Evolutionary conservation across 2,797 vertebrate species (phyloP).

Genomic region (Paedocypris micromegethes): DNA sequence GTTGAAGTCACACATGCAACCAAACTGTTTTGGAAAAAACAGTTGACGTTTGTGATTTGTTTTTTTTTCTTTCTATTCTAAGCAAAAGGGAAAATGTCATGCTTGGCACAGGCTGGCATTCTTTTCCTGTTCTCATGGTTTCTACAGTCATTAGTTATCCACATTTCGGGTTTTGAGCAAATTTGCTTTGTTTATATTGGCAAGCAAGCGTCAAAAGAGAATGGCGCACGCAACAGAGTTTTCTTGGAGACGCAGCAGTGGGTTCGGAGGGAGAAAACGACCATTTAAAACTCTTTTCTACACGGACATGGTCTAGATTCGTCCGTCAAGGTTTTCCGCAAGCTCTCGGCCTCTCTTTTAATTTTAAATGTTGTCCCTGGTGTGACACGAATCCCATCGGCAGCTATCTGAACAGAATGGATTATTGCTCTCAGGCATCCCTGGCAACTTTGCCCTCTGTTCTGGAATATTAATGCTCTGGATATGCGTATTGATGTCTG

Average conservation of each 20-base stretch:
- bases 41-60: too few species aligned
- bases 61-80: background rate
- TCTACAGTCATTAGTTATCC: background rate
- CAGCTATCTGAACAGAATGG: constrained; percentile 27
- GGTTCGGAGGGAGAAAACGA: too few species aligned
- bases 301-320: background rate
- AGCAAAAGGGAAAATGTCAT: background rate
- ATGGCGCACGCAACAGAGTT: too few species aligned
- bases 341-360: constrained; percentile 3
- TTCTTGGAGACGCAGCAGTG: too few species aligned
- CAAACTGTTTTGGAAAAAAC: too few species aligned
- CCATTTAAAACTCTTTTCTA: background rate
- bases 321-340: constrained; percentile 1
- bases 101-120: background rate
- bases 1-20: too few species aligned
- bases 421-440: constrained; percentile 35
- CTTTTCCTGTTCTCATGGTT: background rate
- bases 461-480: constrained; percentile 31
- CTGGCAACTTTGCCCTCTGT: constrained; percentile 24
- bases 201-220: too few species aligned
- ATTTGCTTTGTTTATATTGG: too few species aligned
- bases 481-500: constrained; percentile 14
- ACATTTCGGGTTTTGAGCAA: background rate
- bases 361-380: background rate
- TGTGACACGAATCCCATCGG: constrained; percentile 1